Percentiles rank a stretch among this genome's conserved stretches.
Evolutionary conservation across 2,888 invertebrate genomes (phyloP).

Genomic region (Incurvaria masculella): DNA sequence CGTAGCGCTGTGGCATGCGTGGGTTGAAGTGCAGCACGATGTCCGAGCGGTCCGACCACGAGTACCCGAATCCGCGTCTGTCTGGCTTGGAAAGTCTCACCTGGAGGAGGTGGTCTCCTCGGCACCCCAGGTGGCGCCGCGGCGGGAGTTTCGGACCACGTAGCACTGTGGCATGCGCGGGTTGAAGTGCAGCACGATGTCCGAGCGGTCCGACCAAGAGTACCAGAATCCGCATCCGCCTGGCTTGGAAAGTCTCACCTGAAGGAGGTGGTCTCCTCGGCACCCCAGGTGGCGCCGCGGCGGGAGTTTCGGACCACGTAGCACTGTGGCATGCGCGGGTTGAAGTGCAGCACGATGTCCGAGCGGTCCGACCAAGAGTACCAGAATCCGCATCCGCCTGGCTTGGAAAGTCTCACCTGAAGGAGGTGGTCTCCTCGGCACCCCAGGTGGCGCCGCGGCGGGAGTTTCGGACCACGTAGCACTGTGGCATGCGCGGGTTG

Average conservation of each 20-base stretch:
- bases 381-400: no score
- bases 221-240: no score
- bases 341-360: slow-evolving; percentile 78
- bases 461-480: slow-evolving; percentile 75
- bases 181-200: slow-evolving; percentile 80
- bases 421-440: slow-evolving; percentile 67
- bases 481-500: slow-evolving; percentile 75
- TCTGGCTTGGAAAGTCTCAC: no score
- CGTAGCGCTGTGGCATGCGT: slow-evolving; percentile 71
- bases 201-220: slow-evolving; percentile 35
- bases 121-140: slow-evolving; percentile 67
- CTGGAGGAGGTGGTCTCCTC: slow-evolving; percentile 69
- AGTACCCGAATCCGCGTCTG: slow-evolving; percentile 43
- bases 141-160: slow-evolving; percentile 71
- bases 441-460: slow-evolving; percentile 70
- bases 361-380: slow-evolving; percentile 27
- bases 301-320: slow-evolving; percentile 76
- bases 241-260: no score
- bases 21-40: slow-evolving; percentile 83
- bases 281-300: slow-evolving; percentile 67
- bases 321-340: slow-evolving; percentile 73
- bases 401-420: no score
- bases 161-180: slow-evolving; percentile 74
- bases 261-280: slow-evolving; percentile 68
- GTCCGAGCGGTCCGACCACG: slow-evolving; percentile 40